Percentiles rank a stretch among this genome's conserved stretches.
phyloP scores from a whole-genome alignment of 1,140 invertebrate species.

The Caenorhabditis latens region DNA sequence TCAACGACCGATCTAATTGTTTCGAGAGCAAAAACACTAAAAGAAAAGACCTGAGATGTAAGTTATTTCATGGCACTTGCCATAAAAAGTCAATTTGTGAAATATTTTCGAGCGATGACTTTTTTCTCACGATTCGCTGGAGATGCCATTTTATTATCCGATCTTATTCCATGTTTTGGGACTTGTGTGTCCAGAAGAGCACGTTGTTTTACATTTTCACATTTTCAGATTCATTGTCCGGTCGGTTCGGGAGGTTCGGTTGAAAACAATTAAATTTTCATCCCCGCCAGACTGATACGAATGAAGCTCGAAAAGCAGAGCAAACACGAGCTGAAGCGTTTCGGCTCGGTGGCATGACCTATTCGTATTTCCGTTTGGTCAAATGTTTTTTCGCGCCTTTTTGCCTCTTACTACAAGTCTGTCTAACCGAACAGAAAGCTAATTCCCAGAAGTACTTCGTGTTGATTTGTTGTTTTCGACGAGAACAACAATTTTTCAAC shows the following conservation, averaged over 20 bases:
- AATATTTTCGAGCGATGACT: slow-evolving; percentile 1
- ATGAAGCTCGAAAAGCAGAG: background rate
- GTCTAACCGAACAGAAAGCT: slow-evolving; percentile 2
- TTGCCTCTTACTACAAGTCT: slow-evolving; percentile 2
- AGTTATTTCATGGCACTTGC: background rate
- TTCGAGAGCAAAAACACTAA: slow-evolving; percentile 31
- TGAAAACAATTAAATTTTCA: slow-evolving; percentile 35
- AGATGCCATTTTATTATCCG: slow-evolving; percentile 28
- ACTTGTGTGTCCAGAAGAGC: background rate
- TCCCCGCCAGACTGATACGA: slow-evolving; percentile 45
- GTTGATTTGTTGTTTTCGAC: slow-evolving; percentile 51
- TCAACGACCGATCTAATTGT: slow-evolving; percentile 29
- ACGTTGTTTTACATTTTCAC: background rate
- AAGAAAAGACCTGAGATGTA: background rate
- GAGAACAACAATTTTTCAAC: slow-evolving; percentile 51
- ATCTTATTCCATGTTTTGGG: background rate
- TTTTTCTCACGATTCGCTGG: slow-evolving; percentile 40
- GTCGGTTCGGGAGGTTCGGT: background rate
- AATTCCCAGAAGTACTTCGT: slow-evolving; percentile 52
- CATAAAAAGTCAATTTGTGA: slow-evolving; percentile 36
- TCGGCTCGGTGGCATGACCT: slow-evolving; percentile 1
- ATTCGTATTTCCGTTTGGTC: slow-evolving; percentile 49
- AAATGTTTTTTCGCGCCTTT: slow-evolving; percentile 46
- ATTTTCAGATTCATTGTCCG: background rate
- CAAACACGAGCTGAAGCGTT: background rate